These are phyloP conservation scores for Numida meleagris DNA, from an alignment of 2,113 vertebrate genomes.

Conservation along the genomic window DNA sequence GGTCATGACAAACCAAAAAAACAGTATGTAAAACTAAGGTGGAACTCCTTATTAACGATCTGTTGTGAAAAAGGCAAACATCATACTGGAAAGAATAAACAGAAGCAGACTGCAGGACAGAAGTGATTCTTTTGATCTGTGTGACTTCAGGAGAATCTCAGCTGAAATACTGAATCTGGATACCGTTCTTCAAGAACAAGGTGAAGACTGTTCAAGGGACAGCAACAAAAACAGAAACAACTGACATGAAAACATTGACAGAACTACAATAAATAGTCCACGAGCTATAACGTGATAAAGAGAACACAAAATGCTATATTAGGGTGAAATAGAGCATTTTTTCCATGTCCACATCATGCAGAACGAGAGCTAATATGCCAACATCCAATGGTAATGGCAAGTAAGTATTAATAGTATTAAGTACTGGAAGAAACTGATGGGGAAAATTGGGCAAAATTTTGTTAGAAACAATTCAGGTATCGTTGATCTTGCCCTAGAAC, in stretches of 20 bases:
- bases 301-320: not conserved
- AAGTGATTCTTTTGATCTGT: not conserved
- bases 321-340: not conserved
- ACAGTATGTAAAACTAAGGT: not conserved
- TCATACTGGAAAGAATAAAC: not conserved
- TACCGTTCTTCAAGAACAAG: not conserved
- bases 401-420: not conserved
- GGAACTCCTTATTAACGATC: not conserved
- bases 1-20: not conserved
- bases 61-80: not conserved
- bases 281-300: not conserved
- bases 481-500: not conserved
- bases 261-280: not conserved
- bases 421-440: not conserved
- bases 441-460: not conserved
- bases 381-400: not conserved
- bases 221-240: not conserved
- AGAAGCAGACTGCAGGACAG: not conserved
- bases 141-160: not conserved
- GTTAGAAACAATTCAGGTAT: not conserved
- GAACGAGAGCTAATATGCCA: not conserved
- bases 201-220: not conserved
- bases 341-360: not conserved
- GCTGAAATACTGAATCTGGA: not conserved
- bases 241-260: not conserved